phyloP scores from a whole-genome alignment of 1,140 invertebrate species.

The Papilio dardanus region DNA sequence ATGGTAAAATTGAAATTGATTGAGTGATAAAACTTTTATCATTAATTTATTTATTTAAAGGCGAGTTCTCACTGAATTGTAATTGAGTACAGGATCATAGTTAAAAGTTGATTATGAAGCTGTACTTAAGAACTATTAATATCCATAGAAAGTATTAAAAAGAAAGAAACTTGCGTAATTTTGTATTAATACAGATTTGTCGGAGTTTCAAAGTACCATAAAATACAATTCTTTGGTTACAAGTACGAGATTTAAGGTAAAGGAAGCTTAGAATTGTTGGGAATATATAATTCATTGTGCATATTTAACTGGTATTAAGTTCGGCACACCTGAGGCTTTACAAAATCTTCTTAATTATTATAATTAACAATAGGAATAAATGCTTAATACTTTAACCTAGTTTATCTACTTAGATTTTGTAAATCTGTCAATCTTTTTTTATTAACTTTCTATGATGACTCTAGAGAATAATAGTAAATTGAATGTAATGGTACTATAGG shows the following conservation, averaged over 20 bases:
- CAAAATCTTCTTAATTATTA: background rate
- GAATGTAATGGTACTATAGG: background rate
- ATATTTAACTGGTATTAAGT: background rate
- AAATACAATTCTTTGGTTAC: too few relatives aligned
- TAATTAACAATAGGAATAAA: too few relatives aligned
- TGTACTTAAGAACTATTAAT: too few relatives aligned
- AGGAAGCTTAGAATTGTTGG: background rate
- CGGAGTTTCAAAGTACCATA: too few relatives aligned
- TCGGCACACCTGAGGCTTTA: background rate
- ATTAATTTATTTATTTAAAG: background rate
- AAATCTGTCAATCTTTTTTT: background rate
- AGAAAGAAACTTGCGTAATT: too few relatives aligned
- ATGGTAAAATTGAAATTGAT: background rate
- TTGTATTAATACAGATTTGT: too few relatives aligned
- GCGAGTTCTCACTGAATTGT: background rate
- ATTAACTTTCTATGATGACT: background rate
- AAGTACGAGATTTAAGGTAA: background rate
- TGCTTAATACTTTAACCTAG: too few relatives aligned
- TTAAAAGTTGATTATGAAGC: too few relatives aligned
- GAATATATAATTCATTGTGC: background rate
- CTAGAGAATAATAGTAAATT: background rate
- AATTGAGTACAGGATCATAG: too few relatives aligned
- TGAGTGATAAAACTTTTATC: background rate
- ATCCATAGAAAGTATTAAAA: too few relatives aligned
- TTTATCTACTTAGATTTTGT: too few relatives aligned